phyloP scores from a whole-genome alignment of 1,140 invertebrate genomes.

The Caligus rogercresseyi region DNA sequence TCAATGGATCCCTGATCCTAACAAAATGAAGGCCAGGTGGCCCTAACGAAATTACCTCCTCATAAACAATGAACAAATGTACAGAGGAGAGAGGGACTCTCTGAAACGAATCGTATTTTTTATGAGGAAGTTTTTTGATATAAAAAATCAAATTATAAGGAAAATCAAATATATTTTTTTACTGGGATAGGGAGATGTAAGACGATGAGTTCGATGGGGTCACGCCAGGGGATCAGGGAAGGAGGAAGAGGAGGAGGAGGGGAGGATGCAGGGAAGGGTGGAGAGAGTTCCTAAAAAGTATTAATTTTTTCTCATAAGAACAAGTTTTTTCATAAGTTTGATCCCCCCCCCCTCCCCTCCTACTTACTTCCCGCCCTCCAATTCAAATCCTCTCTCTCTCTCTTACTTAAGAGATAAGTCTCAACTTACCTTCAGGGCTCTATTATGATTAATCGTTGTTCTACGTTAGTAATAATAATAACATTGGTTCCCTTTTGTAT shows the following conservation, averaged over 20 bases:
- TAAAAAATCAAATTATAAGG: constrained; percentile 1
- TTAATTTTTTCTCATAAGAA: neutral
- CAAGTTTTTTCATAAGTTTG: neutral
- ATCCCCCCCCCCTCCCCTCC: too few species aligned
- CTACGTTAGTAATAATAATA: too few species aligned
- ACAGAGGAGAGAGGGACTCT: neutral
- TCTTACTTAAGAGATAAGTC: neutral
- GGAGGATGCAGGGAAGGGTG: too few species aligned
- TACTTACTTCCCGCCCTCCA: neutral
- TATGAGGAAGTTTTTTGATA: neutral
- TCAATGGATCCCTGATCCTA: neutral
- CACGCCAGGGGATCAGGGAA: too few species aligned
- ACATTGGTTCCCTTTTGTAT: too few species aligned
- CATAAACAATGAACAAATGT: neutral
- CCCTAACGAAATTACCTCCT: neutral
- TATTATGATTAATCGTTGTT: neutral
- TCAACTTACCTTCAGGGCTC: neutral
- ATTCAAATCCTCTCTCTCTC: neutral
- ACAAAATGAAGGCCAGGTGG: neutral
- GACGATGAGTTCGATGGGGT: neutral
- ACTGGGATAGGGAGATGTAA: neutral
- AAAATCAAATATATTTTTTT: neutral
- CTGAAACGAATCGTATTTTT: neutral
- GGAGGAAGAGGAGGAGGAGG: too few species aligned
- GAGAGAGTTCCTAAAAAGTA: neutral